Evolutionary conservation across 2,888 invertebrate genomes (phyloP).

Genomic region (Drosophila prostipennis): DNA sequence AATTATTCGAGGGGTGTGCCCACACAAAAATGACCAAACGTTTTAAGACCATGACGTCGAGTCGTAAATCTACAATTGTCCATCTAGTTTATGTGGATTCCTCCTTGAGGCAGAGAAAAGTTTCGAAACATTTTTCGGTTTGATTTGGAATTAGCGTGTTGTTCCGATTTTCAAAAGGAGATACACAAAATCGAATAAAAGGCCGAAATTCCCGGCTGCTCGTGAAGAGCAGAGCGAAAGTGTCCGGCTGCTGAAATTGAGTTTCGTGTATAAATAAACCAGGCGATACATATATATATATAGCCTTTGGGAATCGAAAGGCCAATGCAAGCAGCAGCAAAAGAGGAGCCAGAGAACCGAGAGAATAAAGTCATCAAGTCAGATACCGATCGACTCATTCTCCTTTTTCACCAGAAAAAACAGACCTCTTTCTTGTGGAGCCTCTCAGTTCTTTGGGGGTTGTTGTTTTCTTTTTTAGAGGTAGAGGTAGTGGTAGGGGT

Average conservation of each 20-base stretch:
- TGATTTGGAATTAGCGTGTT: conserved; percentile 28
- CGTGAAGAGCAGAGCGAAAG: conserved; percentile 21
- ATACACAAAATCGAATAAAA: neutral
- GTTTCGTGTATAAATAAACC: conserved; percentile 15
- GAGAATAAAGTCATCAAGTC: conserved; percentile 23
- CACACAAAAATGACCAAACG: conserved; percentile 11
- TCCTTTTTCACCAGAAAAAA: conserved; percentile 7
- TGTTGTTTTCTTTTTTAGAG: neutral
- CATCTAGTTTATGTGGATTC: conserved; percentile 7
- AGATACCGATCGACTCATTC: conserved; percentile 11
- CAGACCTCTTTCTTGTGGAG: neutral
- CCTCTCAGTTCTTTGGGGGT: neutral
- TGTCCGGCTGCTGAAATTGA: conserved; percentile 4
- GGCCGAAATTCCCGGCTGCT: neutral
- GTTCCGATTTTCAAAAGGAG: conserved; percentile 3
- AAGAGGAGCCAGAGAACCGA: neutral
- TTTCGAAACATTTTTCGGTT: conserved; percentile 2
- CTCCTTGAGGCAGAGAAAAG: neutral
- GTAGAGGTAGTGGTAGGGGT: neutral
- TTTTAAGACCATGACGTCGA: conserved; percentile 25
- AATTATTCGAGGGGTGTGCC: conserved; percentile 15
- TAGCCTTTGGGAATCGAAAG: conserved; percentile 1
- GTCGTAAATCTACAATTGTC: neutral
- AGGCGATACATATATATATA: neutral
- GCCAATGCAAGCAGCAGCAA: neutral